Evolutionary conservation across 1,140 invertebrate species (phyloP).

Genomic region (Sweltsa coloradensis): DNA sequence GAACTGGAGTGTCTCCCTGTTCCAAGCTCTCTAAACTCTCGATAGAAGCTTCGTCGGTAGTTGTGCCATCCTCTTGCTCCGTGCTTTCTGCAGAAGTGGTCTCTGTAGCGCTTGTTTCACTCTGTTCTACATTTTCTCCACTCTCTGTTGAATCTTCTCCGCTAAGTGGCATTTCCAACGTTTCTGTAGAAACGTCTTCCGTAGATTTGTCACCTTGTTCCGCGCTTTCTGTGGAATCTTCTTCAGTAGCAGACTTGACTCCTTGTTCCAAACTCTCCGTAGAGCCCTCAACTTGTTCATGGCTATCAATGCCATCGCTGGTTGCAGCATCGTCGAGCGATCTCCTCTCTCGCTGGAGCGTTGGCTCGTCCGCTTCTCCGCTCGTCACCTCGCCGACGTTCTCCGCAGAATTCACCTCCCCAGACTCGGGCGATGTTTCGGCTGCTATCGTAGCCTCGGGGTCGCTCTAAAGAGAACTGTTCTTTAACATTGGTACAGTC

Average conservation of each 20-base stretch:
- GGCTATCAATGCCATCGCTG: neutral
- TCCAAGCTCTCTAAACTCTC: constrained; percentile 15
- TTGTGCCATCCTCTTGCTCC: constrained; percentile 17
- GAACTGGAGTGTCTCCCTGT: constrained; percentile 20
- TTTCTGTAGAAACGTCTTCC: constrained; percentile 13
- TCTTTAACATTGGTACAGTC: too few relatives aligned
- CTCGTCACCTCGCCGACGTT: constrained; percentile 16
- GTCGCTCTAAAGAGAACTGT: too few relatives aligned
- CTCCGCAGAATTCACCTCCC: constrained; percentile 14
- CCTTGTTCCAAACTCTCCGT: neutral
- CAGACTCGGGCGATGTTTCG: too few relatives aligned
- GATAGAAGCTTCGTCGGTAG: constrained; percentile 20
- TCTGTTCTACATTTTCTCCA: constrained; percentile 1
- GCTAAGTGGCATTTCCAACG: neutral
- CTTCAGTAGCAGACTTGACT: neutral
- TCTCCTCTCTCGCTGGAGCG: neutral
- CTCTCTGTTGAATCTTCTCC: constrained; percentile 2
- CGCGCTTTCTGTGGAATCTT: neutral
- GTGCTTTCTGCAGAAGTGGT: neutral
- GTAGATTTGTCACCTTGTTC: constrained; percentile 12
- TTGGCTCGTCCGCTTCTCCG: neutral
- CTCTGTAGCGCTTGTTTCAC: neutral
- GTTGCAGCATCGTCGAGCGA: constrained; percentile 2
- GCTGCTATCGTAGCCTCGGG: too few relatives aligned
- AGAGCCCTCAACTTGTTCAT: neutral